Base-by-base conservation (phyloP, 2,113 vertebrate genomes). In the Asarcornis scutulata region DNA sequence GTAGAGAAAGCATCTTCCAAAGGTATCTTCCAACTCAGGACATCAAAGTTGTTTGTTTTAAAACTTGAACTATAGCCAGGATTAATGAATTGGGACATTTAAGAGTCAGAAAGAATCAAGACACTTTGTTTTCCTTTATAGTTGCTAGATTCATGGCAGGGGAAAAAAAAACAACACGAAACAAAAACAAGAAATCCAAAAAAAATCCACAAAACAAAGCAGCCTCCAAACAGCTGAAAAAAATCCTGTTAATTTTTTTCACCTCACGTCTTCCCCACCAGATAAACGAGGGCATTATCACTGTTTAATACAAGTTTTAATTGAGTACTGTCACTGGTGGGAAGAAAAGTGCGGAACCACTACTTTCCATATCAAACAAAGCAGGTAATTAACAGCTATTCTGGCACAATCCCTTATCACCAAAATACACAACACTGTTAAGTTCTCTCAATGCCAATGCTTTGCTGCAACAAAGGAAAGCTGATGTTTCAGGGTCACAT, bases 351-450 rank as follows among this genome's bases (percentile, higher is more conserved):
- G 85, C 42, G 17, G 87, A 97, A 95, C 94, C 92, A 96, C 91
- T 96, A 93, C 94, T 98, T 98, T 97, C 92, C 85, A 82, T 93
- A 97, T 98, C 98, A 98, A 97, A 98, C 97, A 98, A 98, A 98
- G 97, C 96, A 97, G 94, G 96, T 97, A 98, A 98, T 98, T 98
- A 98, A 97, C 97, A 97, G 96, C 85, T 93, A 96, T 97, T 97
- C 95, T 97, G 94, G 96, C 96, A 97, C 91, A 94, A 95, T 95
- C 88, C 96, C 96, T 98, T 97, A 98, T 98, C 98, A 97, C 95
- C 93, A 96, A 97, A 97, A 97, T 64, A 97, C 97, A 98, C 96
- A 97, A 97, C 88, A 95, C 87, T 91, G 87, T 94, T 91, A 96
- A 97, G 89, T 98, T 97, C 96, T 96, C 96, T 97, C 96, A 95